Conservation (phyloP, 2,113 vertebrate species). For the Tetrax tetrax region DNA sequence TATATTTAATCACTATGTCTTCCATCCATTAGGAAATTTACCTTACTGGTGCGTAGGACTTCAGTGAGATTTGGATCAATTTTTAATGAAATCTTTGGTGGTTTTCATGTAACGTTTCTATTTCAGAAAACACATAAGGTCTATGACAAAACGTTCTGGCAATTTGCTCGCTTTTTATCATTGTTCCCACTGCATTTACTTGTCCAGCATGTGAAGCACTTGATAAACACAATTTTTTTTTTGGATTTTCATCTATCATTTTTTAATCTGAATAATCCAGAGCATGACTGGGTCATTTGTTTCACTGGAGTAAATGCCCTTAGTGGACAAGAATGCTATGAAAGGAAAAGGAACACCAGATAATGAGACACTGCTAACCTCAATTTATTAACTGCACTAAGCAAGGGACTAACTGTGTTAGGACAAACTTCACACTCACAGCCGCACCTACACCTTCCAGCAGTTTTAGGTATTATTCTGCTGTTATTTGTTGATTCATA, state of each 20-base stretch:
- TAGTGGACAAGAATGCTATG: rapidly evolving
- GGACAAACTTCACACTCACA: neutral
- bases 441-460: neutral
- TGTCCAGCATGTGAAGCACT: neutral
- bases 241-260: neutral
- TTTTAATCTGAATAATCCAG: neutral
- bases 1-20: neutral
- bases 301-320: neutral
- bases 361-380: neutral
- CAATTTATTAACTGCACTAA: neutral
- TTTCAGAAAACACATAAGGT: neutral
- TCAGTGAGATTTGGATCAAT: neutral
- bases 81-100: neutral
- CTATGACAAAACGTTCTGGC: neutral
- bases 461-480: neutral
- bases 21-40: neutral
- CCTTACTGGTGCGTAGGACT: neutral
- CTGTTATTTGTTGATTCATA: neutral
- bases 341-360: neutral
- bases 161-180: neutral
- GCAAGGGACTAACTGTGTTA: rapidly evolving
- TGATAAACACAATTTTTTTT: neutral
- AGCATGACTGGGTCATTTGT: neutral
- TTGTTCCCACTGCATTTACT: neutral
- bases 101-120: neutral